Base-by-base conservation (phyloP, 1,140 invertebrate species). In the Vollenhovia emeryi region DNA sequence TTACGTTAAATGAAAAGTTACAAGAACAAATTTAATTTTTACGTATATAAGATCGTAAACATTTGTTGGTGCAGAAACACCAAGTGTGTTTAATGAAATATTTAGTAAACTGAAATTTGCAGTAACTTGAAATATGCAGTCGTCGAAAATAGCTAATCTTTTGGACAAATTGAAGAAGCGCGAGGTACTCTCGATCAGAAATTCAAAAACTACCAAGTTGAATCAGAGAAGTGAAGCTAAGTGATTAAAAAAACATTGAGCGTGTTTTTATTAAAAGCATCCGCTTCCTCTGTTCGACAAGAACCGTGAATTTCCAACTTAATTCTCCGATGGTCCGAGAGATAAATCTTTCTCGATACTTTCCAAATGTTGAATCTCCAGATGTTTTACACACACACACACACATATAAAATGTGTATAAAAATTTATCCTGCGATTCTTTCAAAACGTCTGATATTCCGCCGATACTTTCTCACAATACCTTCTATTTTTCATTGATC, bases 231-330 rank as follows among this genome's bases (percentile, higher is more conserved):
- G 59, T n/a, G 18, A 62, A 69, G 3, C 48, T 33, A 52, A n/a
- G 48, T n/a, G 11, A n/a, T 60, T 76, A 6, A 68, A 36, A 50
- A 45, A 48, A 21, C 11, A 8, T 33, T 43, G 55, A 62, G 5
- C 13, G 11, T n/a, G n/a, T 55, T 79, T 68, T 78, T 66, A 27
- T 48, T 48, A 33, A 71, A 15, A 13, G n/a, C n/a, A 24, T 48
- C 4, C 43, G 33, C 36, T 60, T 18, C 15, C 18, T 69, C 48
- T 30, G 7, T 69, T 55, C 33, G 30, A 50, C 13, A 48, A 43
- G 33, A 71, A 71, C 6, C 21, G 21, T 82, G 71, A 82, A 57
- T 43, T 43, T 71, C 24, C 57, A 82, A 45, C 36, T 82, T 30
- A 57, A 55, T 71, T 80, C 21, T 57, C n/a, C 13, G 7, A 13